phyloP scores from a whole-genome alignment of 2,113 vertebrate genomes.

The Catharus bicknelli region DNA sequence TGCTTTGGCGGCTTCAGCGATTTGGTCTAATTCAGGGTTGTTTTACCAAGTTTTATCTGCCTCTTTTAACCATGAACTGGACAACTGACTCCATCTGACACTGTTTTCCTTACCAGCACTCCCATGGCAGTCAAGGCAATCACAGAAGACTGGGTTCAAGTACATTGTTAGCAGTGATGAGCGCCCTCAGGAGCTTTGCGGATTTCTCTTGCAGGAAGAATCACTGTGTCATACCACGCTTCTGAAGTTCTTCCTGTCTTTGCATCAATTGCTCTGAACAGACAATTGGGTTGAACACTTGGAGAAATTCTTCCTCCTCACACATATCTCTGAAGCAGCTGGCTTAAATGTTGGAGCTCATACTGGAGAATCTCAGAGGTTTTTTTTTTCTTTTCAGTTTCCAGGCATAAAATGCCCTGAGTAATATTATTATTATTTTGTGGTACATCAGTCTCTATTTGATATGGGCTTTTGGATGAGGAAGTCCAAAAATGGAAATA shows the following conservation, averaged over 20 bases:
- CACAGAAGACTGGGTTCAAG: background rate
- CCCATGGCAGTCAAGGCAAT: background rate
- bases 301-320: background rate
- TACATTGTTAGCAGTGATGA: background rate
- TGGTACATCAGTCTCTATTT: background rate
- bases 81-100: background rate
- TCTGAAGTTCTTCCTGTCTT: background rate
- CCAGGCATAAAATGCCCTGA: background rate
- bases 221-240: fast-evolving
- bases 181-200: background rate
- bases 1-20: slow-evolving; percentile 54
- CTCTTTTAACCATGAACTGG: slow-evolving; percentile 62
- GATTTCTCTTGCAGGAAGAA: background rate
- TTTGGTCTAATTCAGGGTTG: slow-evolving; percentile 48
- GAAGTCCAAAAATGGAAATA: background rate
- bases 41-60: slow-evolving; percentile 63
- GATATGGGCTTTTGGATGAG: fast-evolving
- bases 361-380: background rate
- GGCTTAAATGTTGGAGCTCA: background rate
- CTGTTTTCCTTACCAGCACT: background rate
- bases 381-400: background rate
- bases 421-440: background rate
- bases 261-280: background rate
- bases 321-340: background rate
- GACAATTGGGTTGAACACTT: background rate